Evolutionary conservation across 2,113 vertebrate genomes (phyloP).

Genomic region (Perca fluviatilis): DNA sequence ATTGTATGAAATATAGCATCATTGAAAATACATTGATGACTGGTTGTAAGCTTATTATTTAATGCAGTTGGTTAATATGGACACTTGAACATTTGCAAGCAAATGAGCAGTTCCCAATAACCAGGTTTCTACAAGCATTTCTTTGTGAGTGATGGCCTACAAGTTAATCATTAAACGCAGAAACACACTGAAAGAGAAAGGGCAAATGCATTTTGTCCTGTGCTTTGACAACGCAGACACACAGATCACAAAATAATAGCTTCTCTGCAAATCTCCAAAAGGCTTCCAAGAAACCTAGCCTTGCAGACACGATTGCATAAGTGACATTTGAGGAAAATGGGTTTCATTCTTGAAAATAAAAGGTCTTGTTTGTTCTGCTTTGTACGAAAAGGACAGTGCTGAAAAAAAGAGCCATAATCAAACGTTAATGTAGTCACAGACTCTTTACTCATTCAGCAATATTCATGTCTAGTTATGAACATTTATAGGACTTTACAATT

Average conservation of each 20-base stretch:
- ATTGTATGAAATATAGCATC: not conserved
- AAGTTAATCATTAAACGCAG: slow-evolving; percentile 73
- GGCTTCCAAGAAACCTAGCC: slow-evolving; percentile 19
- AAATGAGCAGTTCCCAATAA: slow-evolving; percentile 4
- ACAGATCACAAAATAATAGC: slow-evolving; percentile 14
- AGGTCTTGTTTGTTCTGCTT: slow-evolving; percentile 22
- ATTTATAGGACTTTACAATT: too few relatives aligned
- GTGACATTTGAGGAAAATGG: slow-evolving; percentile 29
- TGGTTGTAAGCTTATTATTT: not conserved
- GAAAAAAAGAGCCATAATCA: slow-evolving; percentile 12
- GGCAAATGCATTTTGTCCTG: slow-evolving; percentile 41
- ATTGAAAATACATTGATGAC: not conserved
- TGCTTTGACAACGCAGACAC: slow-evolving; percentile 8
- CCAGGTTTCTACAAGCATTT: slow-evolving; percentile 27
- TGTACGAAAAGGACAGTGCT: not conserved
- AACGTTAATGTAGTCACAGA: not conserved
- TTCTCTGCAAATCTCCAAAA: slow-evolving; percentile 18
- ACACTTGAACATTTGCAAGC: not conserved
- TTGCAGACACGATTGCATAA: slow-evolving; percentile 20
- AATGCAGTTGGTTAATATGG: not conserved
- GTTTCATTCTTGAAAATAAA: slow-evolving; percentile 29
- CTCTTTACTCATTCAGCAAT: not conserved
- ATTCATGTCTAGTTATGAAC: not conserved
- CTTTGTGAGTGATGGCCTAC: slow-evolving; percentile 32
- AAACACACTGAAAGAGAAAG: slow-evolving; percentile 36